These are phyloP conservation scores for Archilochus colubris DNA, from an alignment of 2,113 vertebrate genomes.

Conservation along the genomic window DNA sequence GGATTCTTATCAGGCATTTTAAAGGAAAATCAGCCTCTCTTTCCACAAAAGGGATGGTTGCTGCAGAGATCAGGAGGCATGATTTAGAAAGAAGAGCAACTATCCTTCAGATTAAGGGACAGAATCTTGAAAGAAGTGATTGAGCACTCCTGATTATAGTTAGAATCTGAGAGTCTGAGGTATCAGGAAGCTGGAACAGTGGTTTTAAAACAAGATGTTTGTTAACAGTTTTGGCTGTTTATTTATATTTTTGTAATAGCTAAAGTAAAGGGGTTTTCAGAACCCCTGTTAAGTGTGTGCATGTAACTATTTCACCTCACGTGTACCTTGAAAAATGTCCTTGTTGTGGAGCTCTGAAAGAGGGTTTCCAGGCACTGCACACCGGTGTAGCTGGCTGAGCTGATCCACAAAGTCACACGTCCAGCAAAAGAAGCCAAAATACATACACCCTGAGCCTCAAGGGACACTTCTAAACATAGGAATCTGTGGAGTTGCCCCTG, in stretches of 20 bases:
- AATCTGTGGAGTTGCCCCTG: background rate
- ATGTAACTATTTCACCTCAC: background rate
- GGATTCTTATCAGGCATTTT: background rate
- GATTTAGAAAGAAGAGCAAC: background rate
- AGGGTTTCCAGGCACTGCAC: background rate
- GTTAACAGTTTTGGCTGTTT: background rate
- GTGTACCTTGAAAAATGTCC: background rate
- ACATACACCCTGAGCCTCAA: accelerated
- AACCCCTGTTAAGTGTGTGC: background rate
- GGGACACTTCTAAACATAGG: background rate
- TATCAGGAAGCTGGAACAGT: background rate
- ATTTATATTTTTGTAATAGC: background rate
- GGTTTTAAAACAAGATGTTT: background rate
- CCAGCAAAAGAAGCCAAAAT: background rate
- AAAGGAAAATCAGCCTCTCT: background rate
- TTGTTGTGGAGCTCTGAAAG: background rate
- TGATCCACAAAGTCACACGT: accelerated
- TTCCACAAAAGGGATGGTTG: background rate
- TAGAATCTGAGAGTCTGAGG: background rate
- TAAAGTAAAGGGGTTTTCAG: background rate
- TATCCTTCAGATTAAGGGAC: background rate
- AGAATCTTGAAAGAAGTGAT: background rate
- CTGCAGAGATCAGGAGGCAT: background rate
- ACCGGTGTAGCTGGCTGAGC: background rate
- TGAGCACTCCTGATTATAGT: background rate